A percentile compares a stretch with the other conserved stretches of the same genome.
Evolutionary conservation across 2,113 vertebrate species (phyloP).

Genomic region (Spheniscus mendiculus): DNA sequence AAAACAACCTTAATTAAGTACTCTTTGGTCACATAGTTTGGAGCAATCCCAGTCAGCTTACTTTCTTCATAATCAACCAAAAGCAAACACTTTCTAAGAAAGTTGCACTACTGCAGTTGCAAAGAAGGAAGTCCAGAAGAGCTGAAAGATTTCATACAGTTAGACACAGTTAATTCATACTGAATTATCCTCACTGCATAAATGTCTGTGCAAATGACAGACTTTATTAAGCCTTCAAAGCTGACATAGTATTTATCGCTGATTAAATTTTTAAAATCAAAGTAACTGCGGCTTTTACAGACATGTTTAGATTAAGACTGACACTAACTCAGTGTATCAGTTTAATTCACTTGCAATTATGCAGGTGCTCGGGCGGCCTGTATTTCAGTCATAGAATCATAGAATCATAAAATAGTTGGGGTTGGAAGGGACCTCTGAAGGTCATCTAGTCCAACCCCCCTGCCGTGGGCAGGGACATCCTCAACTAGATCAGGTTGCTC

Average conservation of each 20-base stretch:
- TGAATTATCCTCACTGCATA: slow-evolving; percentile 11
- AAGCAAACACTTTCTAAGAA: not conserved
- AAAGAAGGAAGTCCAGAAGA: not conserved
- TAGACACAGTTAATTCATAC: not conserved
- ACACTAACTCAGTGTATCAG: slow-evolving; percentile 26
- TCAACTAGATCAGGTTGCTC: no score
- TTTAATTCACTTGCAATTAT: slow-evolving; percentile 40
- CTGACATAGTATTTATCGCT: slow-evolving; percentile 59
- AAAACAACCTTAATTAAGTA: not conserved
- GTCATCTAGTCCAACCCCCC: no score
- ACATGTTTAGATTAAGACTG: slow-evolving; percentile 52
- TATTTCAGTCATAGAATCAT: not conserved
- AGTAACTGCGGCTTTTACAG: slow-evolving; percentile 46
- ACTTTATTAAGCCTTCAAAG: slow-evolving; percentile 57
- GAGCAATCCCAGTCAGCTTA: not conserved
- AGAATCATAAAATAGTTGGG: no score
- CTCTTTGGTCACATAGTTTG: not conserved
- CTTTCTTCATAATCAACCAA: not conserved
- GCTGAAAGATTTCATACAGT: not conserved
- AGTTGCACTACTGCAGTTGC: not conserved
- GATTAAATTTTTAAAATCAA: slow-evolving; percentile 59
- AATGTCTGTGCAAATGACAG: slow-evolving; percentile 35
- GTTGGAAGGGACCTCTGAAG: no score
- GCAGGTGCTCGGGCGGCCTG: not conserved
- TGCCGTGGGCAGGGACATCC: no score